A percentile compares a stretch with the other conserved stretches of the same genome.
Evolutionary conservation across 2,797 vertebrate species (phyloP).

Genomic region (Semaprochilodus insignis): DNA sequence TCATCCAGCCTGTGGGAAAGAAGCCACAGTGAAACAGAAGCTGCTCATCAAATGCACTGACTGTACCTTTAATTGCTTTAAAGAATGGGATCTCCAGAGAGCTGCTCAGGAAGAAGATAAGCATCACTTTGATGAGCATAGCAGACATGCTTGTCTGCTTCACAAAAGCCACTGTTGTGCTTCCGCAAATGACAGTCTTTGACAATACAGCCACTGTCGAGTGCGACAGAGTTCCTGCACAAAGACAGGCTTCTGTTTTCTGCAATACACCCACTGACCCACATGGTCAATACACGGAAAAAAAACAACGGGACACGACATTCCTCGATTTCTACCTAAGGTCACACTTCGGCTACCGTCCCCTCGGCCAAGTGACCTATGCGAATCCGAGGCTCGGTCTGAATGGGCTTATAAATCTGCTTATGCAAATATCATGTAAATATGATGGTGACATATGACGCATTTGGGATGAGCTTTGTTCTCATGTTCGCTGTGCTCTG

Average conservation of each 20-base stretch:
- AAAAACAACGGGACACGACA: constrained; percentile 56
- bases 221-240: constrained; percentile 48
- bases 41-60: constrained; percentile 1
- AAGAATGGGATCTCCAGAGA: constrained; percentile 31
- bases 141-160: constrained; percentile 13
- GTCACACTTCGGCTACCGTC: constrained; percentile 47
- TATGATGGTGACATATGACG: constrained; percentile 21
- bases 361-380: constrained; percentile 35
- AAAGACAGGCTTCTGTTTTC: constrained; percentile 66
- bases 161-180: constrained; percentile 69
- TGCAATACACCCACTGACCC: constrained; percentile 57
- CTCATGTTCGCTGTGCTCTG: constrained; percentile 31
- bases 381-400: not conserved
- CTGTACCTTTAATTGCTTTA: not conserved
- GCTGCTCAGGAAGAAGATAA: constrained; percentile 47
- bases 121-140: constrained; percentile 42
- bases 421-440: constrained; percentile 53
- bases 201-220: constrained; percentile 71
- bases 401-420: constrained; percentile 46
- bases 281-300: constrained; percentile 55
- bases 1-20: not conserved
- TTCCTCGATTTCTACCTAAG: constrained; percentile 51
- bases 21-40: not conserved
- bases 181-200: constrained; percentile 48
- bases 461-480: constrained; percentile 44